phyloP scores from a whole-genome alignment of 2,888 invertebrate genomes.

The Escarpia spicata region DNA sequence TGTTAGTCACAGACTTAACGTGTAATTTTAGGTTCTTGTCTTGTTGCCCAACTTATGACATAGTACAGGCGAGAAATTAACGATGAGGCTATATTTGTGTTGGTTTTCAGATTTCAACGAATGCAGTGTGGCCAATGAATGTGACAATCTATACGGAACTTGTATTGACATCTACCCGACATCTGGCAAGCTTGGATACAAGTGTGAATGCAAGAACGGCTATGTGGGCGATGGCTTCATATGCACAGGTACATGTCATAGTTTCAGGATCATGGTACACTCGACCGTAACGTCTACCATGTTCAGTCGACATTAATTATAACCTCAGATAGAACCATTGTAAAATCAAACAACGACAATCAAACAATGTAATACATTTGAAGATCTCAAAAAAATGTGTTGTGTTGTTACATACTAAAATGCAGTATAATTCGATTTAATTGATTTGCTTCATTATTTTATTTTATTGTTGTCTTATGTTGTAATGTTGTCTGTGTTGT shows the following conservation, averaged over 20 bases:
- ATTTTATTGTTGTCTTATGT: neutral
- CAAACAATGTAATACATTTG: no score
- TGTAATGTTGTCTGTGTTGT: neutral
- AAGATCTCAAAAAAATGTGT: neutral
- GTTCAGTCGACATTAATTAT: no score
- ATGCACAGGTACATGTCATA: conserved; percentile 44
- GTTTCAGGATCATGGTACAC: neutral
- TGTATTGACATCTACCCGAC: conserved; percentile 41
- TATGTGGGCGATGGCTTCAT: conserved; percentile 49
- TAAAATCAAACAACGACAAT: no score
- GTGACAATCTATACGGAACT: conserved; percentile 35
- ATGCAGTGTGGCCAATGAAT: conserved; percentile 24
- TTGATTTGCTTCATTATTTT: neutral
- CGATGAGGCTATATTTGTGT: neutral
- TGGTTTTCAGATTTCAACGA: conserved; percentile 26
- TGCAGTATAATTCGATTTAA: neutral
- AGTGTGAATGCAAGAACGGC: conserved; percentile 45
- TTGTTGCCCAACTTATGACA: neutral
- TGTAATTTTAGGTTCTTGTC: neutral
- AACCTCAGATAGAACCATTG: no score
- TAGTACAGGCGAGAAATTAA: neutral
- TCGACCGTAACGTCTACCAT: no score
- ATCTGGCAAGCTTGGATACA: conserved; percentile 36
- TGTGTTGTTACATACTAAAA: neutral
- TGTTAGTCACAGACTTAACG: no score